Conservation (phyloP, 2,888 invertebrate genomes). For the Polymixis lichenea region DNA sequence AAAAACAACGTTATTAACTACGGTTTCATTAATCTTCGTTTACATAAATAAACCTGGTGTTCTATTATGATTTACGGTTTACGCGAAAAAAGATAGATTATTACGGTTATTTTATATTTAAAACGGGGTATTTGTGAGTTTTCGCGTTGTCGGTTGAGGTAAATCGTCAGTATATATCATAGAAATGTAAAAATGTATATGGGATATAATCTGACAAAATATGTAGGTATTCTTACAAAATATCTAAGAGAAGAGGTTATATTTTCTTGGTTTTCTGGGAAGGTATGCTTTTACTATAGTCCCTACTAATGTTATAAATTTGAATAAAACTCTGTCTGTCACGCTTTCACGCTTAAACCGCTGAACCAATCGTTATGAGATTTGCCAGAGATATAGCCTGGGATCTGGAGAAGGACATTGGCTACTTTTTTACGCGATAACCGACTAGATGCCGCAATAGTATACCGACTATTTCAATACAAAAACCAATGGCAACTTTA, state of each 20-base stretch:
- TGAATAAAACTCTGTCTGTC: no score
- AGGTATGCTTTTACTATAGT: neutral
- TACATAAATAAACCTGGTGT: constrained; percentile 22
- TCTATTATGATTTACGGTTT: constrained; percentile 55
- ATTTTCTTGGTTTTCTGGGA: neutral
- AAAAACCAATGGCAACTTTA: no score
- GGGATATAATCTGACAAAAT: neutral
- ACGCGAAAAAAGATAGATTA: constrained; percentile 40
- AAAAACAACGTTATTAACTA: constrained; percentile 51
- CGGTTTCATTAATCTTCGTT: constrained; percentile 59
- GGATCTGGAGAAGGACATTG: no score
- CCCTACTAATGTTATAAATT: no score
- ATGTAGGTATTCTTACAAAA: neutral
- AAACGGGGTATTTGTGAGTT: constrained; percentile 24
- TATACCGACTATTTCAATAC: no score
- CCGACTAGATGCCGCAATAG: no score
- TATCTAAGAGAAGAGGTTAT: neutral
- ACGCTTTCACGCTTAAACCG: no score
- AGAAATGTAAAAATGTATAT: no score
- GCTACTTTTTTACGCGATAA: no score
- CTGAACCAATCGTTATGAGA: no score
- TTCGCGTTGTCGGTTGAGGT: constrained; percentile 8
- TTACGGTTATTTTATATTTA: constrained; percentile 46
- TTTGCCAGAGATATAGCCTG: no score
- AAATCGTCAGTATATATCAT: neutral